Conservation (phyloP, 2,888 invertebrate genomes). For the Sphecodes monilicornis region DNA sequence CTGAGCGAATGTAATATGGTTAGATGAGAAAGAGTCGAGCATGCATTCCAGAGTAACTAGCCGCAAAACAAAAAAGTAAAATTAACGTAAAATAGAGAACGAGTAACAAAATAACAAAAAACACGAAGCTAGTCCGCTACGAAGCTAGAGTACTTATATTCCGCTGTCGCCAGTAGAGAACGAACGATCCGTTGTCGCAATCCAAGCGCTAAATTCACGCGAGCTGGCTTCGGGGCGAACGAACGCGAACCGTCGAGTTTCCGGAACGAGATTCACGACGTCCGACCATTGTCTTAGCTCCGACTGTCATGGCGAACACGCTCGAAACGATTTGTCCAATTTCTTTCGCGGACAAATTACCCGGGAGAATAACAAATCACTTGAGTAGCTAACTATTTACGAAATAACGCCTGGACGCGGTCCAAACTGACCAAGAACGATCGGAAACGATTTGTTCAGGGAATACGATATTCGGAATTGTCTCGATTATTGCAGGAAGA, state of each 20-base stretch:
- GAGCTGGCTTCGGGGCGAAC: constrained; percentile 25
- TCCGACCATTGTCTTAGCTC: neutral
- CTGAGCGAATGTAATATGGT: neutral
- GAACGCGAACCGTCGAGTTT: constrained; percentile 58
- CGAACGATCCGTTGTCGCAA: constrained; percentile 67
- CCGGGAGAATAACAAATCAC: neutral
- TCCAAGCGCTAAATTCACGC: constrained; percentile 34
- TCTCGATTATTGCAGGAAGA: neutral
- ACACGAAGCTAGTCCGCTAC: constrained; percentile 54
- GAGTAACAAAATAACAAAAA: constrained; percentile 30
- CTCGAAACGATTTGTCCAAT: neutral
- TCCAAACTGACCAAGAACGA: neutral
- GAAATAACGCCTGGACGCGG: neutral
- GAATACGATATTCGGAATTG: neutral
- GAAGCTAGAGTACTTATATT: constrained; percentile 58
- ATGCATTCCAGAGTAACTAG: constrained; percentile 72
- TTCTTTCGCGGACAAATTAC: neutral
- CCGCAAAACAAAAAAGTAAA: neutral
- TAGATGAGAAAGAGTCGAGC: constrained; percentile 44
- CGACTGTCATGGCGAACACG: neutral
- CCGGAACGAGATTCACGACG: neutral
- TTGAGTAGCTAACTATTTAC: neutral
- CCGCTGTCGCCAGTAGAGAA: constrained; percentile 64
- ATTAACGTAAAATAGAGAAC: constrained; percentile 24
- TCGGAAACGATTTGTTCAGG: neutral